These are phyloP conservation scores for Molossus molossus DNA, from an alignment of 2,797 vertebrate species.

Conservation along the genomic window DNA sequence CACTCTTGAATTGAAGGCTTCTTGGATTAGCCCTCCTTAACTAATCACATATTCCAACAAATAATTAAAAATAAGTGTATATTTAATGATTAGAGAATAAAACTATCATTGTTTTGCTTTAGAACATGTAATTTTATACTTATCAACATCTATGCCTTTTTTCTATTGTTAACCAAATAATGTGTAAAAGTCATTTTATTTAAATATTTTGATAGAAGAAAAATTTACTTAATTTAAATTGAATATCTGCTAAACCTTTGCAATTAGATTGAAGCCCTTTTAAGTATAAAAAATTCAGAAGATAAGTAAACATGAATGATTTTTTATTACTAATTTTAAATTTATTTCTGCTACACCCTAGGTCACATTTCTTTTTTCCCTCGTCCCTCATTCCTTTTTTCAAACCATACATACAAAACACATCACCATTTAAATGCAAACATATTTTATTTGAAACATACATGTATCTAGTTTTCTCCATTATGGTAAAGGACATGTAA, in stretches of 20 bases:
- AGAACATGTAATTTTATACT: constrained; percentile 12
- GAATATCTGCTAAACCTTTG: constrained; percentile 11
- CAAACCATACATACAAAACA: constrained; percentile 54
- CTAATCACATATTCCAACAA: constrained; percentile 24
- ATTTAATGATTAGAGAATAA: constrained; percentile 35
- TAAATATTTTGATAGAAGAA: constrained; percentile 58
- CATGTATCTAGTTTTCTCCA: constrained; percentile 28
- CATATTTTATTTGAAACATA: constrained; percentile 48
- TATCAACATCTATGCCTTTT: not conserved
- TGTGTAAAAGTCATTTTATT: constrained; percentile 43
- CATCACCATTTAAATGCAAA: constrained; percentile 56
- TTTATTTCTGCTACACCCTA: constrained; percentile 43
- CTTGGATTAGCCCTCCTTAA: constrained; percentile 24
- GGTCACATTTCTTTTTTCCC: constrained; percentile 24
- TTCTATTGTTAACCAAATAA: not conserved
- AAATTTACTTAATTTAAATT: constrained; percentile 55
- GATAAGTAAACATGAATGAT: constrained; percentile 11
- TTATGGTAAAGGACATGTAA: constrained; percentile 11
- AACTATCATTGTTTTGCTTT: constrained; percentile 54
- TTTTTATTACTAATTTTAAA: constrained; percentile 53
- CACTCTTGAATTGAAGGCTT: constrained; percentile 22
- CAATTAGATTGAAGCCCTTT: not conserved
- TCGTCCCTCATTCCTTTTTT: constrained; percentile 34
- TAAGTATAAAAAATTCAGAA: constrained; percentile 48
- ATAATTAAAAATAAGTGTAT: constrained; percentile 55